Evolutionary conservation across 2,888 invertebrate species (phyloP).

Genomic region (Poecilus cupreus): DNA sequence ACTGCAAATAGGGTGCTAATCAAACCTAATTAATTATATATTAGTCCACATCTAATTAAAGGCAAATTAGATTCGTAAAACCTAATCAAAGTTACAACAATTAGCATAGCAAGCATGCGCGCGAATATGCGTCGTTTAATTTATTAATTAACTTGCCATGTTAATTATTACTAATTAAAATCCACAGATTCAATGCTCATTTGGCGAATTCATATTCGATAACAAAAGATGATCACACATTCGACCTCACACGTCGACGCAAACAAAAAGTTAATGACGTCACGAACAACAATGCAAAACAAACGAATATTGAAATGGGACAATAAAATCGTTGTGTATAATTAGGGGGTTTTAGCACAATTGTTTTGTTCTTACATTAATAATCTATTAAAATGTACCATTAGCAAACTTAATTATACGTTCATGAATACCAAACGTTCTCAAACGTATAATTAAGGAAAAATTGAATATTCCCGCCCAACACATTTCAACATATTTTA

Average conservation of each 20-base stretch:
- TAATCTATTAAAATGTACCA: slow-evolving; percentile 33
- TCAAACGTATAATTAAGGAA: slow-evolving; percentile 10
- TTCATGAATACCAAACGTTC: not conserved
- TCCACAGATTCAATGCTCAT: not conserved
- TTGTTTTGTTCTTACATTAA: slow-evolving; percentile 36
- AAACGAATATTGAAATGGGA: slow-evolving; percentile 23
- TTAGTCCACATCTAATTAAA: slow-evolving; percentile 22
- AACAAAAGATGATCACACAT: slow-evolving; percentile 13
- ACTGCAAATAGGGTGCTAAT: not conserved
- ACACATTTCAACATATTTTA: slow-evolving; percentile 20
- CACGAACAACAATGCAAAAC: slow-evolving; percentile 7
- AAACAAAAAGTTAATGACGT: not conserved
- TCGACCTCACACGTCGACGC: slow-evolving; percentile 21
- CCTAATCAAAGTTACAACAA: slow-evolving; percentile 16
- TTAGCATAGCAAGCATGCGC: not conserved
- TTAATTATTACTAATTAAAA: slow-evolving; percentile 32
- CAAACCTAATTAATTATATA: slow-evolving; percentile 13
- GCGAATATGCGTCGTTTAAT: not conserved
- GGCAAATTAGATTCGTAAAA: not conserved
- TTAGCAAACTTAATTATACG: slow-evolving; percentile 25
- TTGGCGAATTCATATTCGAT: not conserved
- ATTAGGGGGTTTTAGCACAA: slow-evolving; percentile 28
- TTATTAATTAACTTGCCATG: slow-evolving; percentile 8
- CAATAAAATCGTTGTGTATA: slow-evolving; percentile 16
- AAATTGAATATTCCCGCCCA: slow-evolving; percentile 4